Evolutionary conservation across 2,888 invertebrate species (phyloP).

Genomic region (Caenorhabditis virilis): DNA sequence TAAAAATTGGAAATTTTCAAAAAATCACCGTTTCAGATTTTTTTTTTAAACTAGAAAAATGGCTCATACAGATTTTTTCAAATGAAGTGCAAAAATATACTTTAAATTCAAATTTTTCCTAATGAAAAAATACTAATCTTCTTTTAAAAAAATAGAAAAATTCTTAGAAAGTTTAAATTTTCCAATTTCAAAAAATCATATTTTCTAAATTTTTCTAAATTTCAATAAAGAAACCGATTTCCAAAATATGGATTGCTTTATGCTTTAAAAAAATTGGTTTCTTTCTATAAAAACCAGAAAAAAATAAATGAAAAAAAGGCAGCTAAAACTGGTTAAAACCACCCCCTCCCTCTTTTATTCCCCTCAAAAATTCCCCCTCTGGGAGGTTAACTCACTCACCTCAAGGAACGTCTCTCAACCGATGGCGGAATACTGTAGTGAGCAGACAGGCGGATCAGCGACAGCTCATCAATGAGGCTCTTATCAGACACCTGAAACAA

Average conservation of each 20-base stretch:
- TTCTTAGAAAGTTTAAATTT: not conserved
- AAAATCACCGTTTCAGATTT: too few species aligned
- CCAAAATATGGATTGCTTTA: too few species aligned
- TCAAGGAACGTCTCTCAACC: slow-evolving; percentile 32
- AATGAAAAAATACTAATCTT: too few species aligned
- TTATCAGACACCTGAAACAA: slow-evolving; percentile 36
- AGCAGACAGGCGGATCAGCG: slow-evolving; percentile 36
- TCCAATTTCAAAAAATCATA: not conserved
- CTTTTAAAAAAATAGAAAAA: too few species aligned
- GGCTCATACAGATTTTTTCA: too few species aligned
- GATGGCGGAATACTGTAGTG: slow-evolving; percentile 51
- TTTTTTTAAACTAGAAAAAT: too few species aligned
- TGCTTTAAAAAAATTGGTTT: too few species aligned
- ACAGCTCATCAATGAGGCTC: slow-evolving; percentile 40
- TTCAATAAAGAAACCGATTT: not conserved
- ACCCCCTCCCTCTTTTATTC: too few species aligned
- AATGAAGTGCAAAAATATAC: too few species aligned
- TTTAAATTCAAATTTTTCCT: too few species aligned
- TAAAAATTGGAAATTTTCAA: too few species aligned
- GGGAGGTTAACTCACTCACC: slow-evolving; percentile 13
- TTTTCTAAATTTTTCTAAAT: not conserved
- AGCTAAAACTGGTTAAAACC: not conserved
- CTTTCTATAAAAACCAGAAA: too few species aligned
- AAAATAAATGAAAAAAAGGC: not conserved
- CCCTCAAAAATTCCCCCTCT: not conserved